Evolutionary conservation across 2,888 invertebrate species (phyloP), one percentile per base, ranked within the genome.

Genomic region (Hemithea aestivaria): DNA sequence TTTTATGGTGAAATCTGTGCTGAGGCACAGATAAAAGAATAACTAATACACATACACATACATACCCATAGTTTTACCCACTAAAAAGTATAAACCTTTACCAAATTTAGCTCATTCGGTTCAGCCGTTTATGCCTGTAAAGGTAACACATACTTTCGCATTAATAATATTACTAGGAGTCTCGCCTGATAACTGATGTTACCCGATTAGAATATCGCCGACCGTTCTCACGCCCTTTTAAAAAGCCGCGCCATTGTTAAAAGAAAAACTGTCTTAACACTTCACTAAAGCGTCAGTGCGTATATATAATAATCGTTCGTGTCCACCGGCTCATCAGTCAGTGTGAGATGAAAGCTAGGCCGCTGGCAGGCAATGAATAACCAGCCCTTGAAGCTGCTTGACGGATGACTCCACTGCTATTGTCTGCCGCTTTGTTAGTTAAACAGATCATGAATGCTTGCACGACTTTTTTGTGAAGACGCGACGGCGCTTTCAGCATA

Each of bases 271-370:
- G 67, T 73, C 68, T 73, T 68, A 44, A 66, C 73, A 16, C 5
- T 4, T 68, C 55, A 79, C 80, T 78, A 77, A 73, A 68, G 68
- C 67, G 66, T 71, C 66, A 66, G 66, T 53, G 68, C 16, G 16
- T 16, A 16, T 5, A 16, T 16, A 16, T 16, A 72, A 76, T 80
- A 75, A 79, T 82, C 76, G 70, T 71, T 77, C 72, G 60, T 70
- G 79, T 75, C 77, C 78, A 66, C 74, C 74, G 67, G 73, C 72
- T 75, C 82, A 83, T 83, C 82, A 81, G 71, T 84, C 83, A 83
- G 73, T 53, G 59, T 50, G 61, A 73, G 73, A 81, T 79, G 78
- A 81, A 79, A 78, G 68, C 66, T 53, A 50, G 53, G 49, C 62
- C 70, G 62, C 50, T 38, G 31, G 20, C 26, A 39, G 25, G 31